These are phyloP conservation scores for Lasioglossum villosulum DNA, from an alignment of 2,888 invertebrate species.

Conservation along the genomic window DNA sequence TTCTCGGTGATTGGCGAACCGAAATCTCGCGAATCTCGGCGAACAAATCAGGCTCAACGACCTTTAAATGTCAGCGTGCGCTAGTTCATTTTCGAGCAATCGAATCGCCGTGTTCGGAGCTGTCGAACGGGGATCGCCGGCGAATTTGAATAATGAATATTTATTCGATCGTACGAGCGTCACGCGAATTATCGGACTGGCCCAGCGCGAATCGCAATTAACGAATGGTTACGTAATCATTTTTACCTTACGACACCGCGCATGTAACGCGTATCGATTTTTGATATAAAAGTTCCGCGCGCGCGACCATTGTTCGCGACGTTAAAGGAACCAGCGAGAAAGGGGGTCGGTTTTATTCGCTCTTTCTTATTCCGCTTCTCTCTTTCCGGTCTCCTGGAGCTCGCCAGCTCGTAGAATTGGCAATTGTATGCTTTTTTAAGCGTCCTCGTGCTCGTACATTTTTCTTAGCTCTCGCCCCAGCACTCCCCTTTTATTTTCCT, in stretches of 20 bases:
- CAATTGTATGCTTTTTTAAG: slow-evolving; percentile 73
- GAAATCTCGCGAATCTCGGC: neutral
- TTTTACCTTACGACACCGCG: neutral
- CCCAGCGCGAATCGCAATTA: slow-evolving; percentile 22
- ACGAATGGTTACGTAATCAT: slow-evolving; percentile 20
- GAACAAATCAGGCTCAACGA: neutral
- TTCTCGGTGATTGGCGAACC: neutral
- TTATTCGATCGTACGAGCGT: slow-evolving; percentile 16
- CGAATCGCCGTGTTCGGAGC: neutral
- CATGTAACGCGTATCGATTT: neutral
- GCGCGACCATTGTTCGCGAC: neutral
- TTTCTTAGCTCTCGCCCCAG: slow-evolving; percentile 3
- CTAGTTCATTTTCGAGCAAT: slow-evolving; percentile 7
- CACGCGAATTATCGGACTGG: neutral
- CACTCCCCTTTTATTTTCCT: slow-evolving; percentile 47
- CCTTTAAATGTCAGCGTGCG: slow-evolving; percentile 2
- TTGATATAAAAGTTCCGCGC: neutral
- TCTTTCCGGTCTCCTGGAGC: neutral
- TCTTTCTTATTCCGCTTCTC: neutral
- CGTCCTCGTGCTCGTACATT: slow-evolving; percentile 48
- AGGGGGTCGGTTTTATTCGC: neutral
- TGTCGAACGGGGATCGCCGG: neutral
- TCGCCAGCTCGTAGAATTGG: slow-evolving; percentile 67
- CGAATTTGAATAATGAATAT: slow-evolving; percentile 40
- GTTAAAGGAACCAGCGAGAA: neutral